phyloP scores from a whole-genome alignment of 92 coral and sea anemone species.

The Zoanthus sociatus region DNA sequence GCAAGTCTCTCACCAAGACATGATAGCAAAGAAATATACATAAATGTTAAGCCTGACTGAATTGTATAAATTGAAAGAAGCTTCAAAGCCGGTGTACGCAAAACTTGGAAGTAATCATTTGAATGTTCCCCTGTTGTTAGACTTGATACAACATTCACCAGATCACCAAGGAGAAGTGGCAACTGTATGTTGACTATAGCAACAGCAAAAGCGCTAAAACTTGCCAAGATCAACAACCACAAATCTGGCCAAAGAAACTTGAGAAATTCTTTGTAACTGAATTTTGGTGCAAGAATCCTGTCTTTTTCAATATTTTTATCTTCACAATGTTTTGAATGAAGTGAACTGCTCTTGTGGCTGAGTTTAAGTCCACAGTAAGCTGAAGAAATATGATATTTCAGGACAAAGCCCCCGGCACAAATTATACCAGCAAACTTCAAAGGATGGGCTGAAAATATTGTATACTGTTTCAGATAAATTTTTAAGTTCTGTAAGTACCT shows the following conservation, averaged over 20 bases:
- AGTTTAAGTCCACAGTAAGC: conserved; percentile 94
- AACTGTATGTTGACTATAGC: conserved; percentile 90
- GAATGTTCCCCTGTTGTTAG: conserved; percentile 77
- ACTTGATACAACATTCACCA: conserved; percentile 93
- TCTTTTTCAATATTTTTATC: conserved; percentile 36
- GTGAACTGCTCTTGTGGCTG: conserved; percentile 81
- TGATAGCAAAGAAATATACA: conserved; percentile 89
- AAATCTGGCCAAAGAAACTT: conserved; percentile 89
- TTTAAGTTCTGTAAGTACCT: conserved; percentile 11
- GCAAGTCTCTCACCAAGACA: conserved; percentile 96
- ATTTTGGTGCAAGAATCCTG: conserved; percentile 61
- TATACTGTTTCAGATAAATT: conserved; percentile 13
- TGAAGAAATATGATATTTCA: conserved; percentile 57
- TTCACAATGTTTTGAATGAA: conserved; percentile 20
- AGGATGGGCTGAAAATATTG: background rate
- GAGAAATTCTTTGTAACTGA: conserved; percentile 81
- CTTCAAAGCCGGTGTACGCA: conserved; percentile 82
- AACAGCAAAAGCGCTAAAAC: conserved; percentile 95
- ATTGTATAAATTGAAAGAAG: conserved; percentile 81
- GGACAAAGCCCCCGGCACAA: conserved; percentile 57
- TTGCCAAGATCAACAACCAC: conserved; percentile 89
- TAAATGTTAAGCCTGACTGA: conserved; percentile 89
- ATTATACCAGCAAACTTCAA: conserved; percentile 58
- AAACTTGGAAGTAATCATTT: conserved; percentile 76
- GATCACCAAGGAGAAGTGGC: conserved; percentile 90